These are phyloP conservation scores for Noctua janthe DNA, from an alignment of 2,888 invertebrate species.

Conservation along the genomic window DNA sequence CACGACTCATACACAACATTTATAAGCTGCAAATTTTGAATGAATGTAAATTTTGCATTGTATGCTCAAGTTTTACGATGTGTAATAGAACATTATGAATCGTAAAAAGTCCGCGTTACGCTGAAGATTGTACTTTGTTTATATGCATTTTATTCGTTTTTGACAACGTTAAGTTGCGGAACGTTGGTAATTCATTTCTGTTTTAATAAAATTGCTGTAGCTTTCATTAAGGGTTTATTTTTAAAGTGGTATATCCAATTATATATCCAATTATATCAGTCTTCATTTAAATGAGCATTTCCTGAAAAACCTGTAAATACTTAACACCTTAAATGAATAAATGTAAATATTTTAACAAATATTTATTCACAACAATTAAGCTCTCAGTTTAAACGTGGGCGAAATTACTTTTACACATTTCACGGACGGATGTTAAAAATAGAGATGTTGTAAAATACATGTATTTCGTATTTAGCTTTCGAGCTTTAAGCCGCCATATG, in stretches of 20 bases:
- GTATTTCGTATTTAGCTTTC: conserved; percentile 27
- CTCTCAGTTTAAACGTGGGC: conserved; percentile 4
- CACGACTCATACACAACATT: conserved; percentile 21
- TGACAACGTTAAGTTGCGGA: conserved; percentile 31
- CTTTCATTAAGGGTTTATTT: conserved; percentile 11
- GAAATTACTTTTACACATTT: conserved; percentile 14
- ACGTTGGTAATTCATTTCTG: conserved; percentile 19
- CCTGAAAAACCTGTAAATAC: conserved; percentile 1
- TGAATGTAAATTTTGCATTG: conserved; percentile 44
- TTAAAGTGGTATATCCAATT: neutral
- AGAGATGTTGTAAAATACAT: neutral
- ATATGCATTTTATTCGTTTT: conserved; percentile 42
- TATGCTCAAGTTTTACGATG: conserved; percentile 51
- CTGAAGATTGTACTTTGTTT: conserved; percentile 29
- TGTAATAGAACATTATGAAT: conserved; percentile 54
- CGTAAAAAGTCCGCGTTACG: conserved; percentile 46
- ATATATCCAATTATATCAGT: neutral
- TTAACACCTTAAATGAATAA: neutral
- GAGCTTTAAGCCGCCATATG: conserved; percentile 23
- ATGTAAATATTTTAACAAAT: conserved; percentile 3
- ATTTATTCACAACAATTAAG: conserved; percentile 4
- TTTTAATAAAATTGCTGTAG: conserved; percentile 14
- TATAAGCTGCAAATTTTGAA: conserved; percentile 38
- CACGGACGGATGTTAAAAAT: neutral
- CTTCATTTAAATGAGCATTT: conserved; percentile 9